A percentile compares a stretch with the other conserved stretches of the same genome.
These are phyloP conservation scores for Leptodirus hochenwartii DNA, from an alignment of 2,888 invertebrate species.

Conservation along the genomic window DNA sequence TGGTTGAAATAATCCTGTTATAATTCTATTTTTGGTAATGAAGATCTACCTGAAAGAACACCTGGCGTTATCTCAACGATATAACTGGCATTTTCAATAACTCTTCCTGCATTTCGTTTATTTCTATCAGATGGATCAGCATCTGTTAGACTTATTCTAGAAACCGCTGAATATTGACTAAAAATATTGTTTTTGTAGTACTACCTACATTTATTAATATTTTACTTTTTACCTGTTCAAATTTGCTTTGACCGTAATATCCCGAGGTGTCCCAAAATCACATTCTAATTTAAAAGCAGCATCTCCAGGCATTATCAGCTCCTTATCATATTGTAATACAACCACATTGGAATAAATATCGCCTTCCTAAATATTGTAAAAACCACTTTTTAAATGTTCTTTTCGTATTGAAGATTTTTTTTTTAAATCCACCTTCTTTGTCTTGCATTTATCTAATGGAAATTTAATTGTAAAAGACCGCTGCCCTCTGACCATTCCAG, in stretches of 20 bases:
- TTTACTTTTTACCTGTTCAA: constrained; percentile 22
- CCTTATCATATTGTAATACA: constrained; percentile 46
- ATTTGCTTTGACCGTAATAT: constrained; percentile 32
- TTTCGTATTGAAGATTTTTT: background rate
- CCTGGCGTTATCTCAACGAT: constrained; percentile 16
- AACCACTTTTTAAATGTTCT: constrained; percentile 4
- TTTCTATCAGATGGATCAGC: constrained; percentile 30
- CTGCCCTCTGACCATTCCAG: constrained; percentile 24
- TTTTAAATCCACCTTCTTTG: constrained; percentile 25
- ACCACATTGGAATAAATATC: constrained; percentile 40
- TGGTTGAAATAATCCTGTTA: too few relatives aligned
- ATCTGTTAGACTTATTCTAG: constrained; percentile 33
- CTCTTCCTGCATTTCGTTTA: constrained; percentile 12
- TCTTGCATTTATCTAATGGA: constrained; percentile 36
- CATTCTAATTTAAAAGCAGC: constrained; percentile 46
- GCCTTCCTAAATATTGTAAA: constrained; percentile 28
- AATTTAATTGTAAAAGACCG: constrained; percentile 34
- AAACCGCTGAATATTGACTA: constrained; percentile 18
- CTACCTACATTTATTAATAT: background rate
- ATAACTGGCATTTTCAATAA: constrained; percentile 15
- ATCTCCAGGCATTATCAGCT: constrained; percentile 43
- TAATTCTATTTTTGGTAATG: too few relatives aligned
- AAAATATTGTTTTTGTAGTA: constrained; percentile 1
- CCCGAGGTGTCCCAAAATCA: constrained; percentile 37
- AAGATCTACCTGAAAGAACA: too few relatives aligned